phyloP scores from a whole-genome alignment of 2,113 vertebrate species.

The Acanthochromis polyacanthus region DNA sequence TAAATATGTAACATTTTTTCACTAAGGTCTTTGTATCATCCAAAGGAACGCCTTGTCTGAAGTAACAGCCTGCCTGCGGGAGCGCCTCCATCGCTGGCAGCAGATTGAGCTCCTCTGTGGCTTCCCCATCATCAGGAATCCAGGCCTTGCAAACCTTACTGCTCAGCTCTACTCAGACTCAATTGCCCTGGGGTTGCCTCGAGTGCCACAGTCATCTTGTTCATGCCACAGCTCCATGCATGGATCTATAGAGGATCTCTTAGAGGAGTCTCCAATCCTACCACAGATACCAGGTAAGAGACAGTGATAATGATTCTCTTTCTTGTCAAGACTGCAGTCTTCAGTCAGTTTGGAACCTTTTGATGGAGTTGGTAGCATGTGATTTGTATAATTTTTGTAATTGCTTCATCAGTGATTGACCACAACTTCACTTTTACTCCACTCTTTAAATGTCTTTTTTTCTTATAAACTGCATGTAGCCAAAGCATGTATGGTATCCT shows the following conservation, averaged over 20 bases:
- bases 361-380: not conserved
- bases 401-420: too few relatives aligned
- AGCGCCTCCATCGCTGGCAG: constrained; percentile 97
- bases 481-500: too few relatives aligned
- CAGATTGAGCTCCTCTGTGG: constrained; percentile 95
- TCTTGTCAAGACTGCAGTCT: not conserved
- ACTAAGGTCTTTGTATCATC: constrained; percentile 29
- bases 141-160: constrained; percentile 90
- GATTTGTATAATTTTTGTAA: not conserved
- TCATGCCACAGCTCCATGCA: constrained; percentile 85
- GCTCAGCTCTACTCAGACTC: constrained; percentile 94
- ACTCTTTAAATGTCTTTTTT: too few relatives aligned
- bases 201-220: constrained; percentile 89
- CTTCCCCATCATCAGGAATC: constrained; percentile 93
- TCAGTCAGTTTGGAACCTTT: not conserved
- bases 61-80: constrained; percentile 92
- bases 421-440: too few relatives aligned
- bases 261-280: constrained; percentile 78
- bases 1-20: not conserved
- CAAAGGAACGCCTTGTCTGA: constrained; percentile 93
- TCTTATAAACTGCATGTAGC: too few relatives aligned
- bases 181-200: constrained; percentile 88
- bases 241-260: constrained; percentile 90
- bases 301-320: not conserved
- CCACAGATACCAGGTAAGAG: constrained; percentile 75